Evolutionary conservation across 2,113 vertebrate species (phyloP).

Genomic region (Scortum barcoo): DNA sequence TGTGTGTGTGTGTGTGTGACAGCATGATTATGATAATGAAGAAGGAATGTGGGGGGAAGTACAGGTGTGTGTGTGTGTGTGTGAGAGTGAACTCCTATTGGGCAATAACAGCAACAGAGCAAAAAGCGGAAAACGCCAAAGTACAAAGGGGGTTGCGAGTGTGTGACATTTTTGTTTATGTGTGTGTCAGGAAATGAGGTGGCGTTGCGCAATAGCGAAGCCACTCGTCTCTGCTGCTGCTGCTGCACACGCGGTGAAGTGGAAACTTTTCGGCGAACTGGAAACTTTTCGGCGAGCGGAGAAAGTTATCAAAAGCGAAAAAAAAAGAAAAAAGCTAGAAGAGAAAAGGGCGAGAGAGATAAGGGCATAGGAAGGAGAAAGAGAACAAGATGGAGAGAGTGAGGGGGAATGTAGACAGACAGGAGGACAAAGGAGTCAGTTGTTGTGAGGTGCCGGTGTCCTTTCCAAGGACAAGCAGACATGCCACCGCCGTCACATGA

Average conservation of each 20-base stretch:
- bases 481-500: conserved; percentile 63
- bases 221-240: conserved; percentile 13
- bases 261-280: conserved; percentile 7
- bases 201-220: background rate
- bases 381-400: background rate
- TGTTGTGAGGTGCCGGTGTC: conserved; percentile 67
- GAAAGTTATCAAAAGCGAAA: background rate
- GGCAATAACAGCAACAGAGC: conserved; percentile 25
- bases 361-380: conserved; percentile 21
- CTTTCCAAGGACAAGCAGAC: conserved; percentile 75
- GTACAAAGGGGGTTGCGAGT: background rate
- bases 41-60: conserved; percentile 24
- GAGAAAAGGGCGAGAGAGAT: background rate
- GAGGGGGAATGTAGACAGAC: conserved; percentile 12
- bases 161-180: conserved; percentile 6
- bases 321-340: background rate
- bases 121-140: conserved; percentile 47
- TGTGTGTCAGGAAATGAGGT: conserved; percentile 28
- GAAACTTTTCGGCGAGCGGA: background rate
- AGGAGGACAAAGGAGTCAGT: conserved; percentile 50
- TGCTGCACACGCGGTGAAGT: background rate
- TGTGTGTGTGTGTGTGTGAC: conserved; percentile 27
- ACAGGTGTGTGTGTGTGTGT: conserved; percentile 37
- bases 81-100: conserved; percentile 39
- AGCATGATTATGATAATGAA: conserved; percentile 51